A percentile compares a stretch with the other conserved stretches of the same genome.
Evolutionary conservation across 1,140 invertebrate species (phyloP).

Genomic region (Thaumetopoea pityocampa): DNA sequence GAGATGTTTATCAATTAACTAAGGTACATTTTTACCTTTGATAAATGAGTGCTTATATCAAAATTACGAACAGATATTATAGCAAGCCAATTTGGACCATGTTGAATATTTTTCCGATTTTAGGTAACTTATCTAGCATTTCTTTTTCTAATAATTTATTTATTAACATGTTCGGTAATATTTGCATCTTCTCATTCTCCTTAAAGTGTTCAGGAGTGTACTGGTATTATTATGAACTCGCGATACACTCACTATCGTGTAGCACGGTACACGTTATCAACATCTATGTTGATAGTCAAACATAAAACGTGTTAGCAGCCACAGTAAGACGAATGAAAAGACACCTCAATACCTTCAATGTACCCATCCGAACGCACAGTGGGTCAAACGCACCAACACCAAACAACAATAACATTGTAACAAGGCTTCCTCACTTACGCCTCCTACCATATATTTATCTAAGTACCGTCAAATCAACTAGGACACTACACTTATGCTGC

Average conservation of each 20-base stretch:
- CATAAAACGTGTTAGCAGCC: too few species aligned
- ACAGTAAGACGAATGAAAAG: constrained; percentile 5
- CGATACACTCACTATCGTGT: too few species aligned
- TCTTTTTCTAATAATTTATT: constrained; percentile 34
- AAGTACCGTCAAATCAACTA: constrained; percentile 10
- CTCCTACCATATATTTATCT: constrained; percentile 14
- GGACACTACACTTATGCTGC: constrained; percentile 11
- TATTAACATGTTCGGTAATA: constrained; percentile 28
- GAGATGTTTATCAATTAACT: too few species aligned
- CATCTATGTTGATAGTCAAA: too few species aligned
- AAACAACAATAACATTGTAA: constrained; percentile 20
- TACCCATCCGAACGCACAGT: constrained; percentile 1
- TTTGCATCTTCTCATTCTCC: neutral
- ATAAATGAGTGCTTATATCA: constrained; percentile 11
- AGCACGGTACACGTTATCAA: too few species aligned
- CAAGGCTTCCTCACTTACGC: constrained; percentile 10
- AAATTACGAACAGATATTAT: constrained; percentile 32
- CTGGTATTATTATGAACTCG: too few species aligned
- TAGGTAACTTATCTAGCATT: constrained; percentile 37
- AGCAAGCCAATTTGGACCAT: constrained; percentile 63
- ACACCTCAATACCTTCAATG: neutral
- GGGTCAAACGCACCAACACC: constrained; percentile 8
- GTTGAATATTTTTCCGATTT: constrained; percentile 25
- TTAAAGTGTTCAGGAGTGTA: too few species aligned
- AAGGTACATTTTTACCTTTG: constrained; percentile 29